Evolutionary conservation across 2,113 vertebrate species (phyloP).

Genomic region (Stegastes partitus): DNA sequence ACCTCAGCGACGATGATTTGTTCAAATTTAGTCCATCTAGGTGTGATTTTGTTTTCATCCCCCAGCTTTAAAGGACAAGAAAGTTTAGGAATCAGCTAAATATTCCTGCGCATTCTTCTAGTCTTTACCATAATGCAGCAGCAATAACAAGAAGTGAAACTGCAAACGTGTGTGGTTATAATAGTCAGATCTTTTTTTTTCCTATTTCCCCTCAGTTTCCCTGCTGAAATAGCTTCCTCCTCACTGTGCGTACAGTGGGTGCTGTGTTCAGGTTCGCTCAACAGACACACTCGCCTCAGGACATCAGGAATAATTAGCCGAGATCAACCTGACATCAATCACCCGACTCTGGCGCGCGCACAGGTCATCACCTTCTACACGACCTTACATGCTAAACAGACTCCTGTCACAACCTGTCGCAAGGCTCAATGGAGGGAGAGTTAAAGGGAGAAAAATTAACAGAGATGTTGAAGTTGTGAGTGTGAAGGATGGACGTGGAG

Average conservation of each 20-base stretch:
- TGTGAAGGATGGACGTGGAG: background rate
- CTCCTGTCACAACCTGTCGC: constrained; percentile 68
- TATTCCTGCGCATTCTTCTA: background rate
- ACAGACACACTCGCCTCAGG: constrained; percentile 73
- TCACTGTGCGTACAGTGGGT: constrained; percentile 13
- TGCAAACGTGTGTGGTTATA: background rate
- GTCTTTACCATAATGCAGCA: background rate
- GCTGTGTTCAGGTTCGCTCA: constrained; percentile 54
- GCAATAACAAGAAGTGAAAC: constrained; percentile 7
- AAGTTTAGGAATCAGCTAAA: background rate
- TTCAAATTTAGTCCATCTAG: too few relatives aligned
- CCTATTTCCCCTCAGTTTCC: constrained; percentile 4
- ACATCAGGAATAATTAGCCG: constrained; percentile 76
- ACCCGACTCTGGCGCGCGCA: constrained; percentile 40
- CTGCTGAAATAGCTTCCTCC: constrained; percentile 15
- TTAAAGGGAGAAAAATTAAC: background rate
- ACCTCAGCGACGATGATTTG: too few relatives aligned
- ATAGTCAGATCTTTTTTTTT: background rate
- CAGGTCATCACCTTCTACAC: constrained; percentile 67
- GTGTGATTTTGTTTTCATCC: too few relatives aligned
- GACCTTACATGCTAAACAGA: constrained; percentile 79
- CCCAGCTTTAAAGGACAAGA: too few relatives aligned
- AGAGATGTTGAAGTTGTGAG: background rate
- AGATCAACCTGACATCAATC: constrained; percentile 76
- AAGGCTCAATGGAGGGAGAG: constrained; percentile 41